Conservation (phyloP, 2,797 vertebrate species). For the Sebastes matsubarae region DNA sequence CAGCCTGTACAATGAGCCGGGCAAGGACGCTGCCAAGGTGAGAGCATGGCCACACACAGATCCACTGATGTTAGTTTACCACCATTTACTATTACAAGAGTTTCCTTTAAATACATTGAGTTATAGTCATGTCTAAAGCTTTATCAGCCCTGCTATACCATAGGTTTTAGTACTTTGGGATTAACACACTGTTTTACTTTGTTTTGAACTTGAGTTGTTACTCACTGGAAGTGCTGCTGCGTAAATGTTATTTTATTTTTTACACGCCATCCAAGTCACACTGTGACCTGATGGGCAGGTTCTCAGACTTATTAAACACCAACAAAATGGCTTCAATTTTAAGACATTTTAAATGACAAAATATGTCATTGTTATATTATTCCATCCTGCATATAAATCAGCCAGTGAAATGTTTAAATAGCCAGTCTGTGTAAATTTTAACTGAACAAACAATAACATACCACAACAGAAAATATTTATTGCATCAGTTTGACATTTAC, state of each 20-base stretch:
- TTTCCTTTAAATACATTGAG: not conserved
- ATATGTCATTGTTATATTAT: not conserved
- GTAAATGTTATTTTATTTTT: not conserved
- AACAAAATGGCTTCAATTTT: not conserved
- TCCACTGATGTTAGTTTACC: not conserved
- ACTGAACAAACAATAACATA: not conserved
- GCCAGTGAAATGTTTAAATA: not conserved
- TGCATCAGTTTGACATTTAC: not conserved
- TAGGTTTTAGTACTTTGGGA: not conserved
- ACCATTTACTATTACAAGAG: not conserved
- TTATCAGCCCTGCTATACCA: not conserved
- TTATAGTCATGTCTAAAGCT: not conserved
- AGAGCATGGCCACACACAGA: slow-evolving; percentile 41
- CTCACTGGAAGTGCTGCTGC: not conserved
- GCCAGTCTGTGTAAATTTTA: not conserved
- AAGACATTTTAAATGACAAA: not conserved
- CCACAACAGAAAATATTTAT: not conserved
- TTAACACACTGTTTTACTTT: not conserved
- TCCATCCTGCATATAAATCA: not conserved
- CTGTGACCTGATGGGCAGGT: not conserved
- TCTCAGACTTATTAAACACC: not conserved
- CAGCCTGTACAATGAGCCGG: slow-evolving; percentile 94
- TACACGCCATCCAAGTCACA: not conserved
- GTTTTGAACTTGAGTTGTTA: not conserved
- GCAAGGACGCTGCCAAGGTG: slow-evolving; percentile 93